phyloP scores from a whole-genome alignment of 2,888 invertebrate species.

The Rhagonycha fulva region DNA sequence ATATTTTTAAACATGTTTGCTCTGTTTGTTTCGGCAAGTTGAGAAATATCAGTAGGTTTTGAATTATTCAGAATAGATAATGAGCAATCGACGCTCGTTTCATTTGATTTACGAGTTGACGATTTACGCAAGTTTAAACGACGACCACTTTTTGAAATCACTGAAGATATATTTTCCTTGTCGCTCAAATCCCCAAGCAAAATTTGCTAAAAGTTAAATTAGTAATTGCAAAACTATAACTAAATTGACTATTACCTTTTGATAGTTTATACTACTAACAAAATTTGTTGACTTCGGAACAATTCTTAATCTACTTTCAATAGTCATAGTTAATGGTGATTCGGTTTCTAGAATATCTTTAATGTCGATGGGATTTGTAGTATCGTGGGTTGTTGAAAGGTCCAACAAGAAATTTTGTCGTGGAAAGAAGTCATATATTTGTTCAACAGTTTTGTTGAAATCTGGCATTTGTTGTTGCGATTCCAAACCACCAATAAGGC shows the following conservation, averaged over 20 bases:
- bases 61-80: neutral
- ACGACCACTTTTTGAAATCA: neutral
- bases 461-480: slow-evolving; percentile 6
- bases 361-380: slow-evolving; percentile 14
- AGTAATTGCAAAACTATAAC: neutral
- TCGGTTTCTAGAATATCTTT: slow-evolving; percentile 14
- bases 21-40: neutral
- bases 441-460: slow-evolving; percentile 12
- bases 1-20: neutral
- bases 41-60: neutral
- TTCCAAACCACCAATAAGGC: slow-evolving; percentile 5
- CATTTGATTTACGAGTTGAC: neutral
- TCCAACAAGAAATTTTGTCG: slow-evolving; percentile 4
- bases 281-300: neutral
- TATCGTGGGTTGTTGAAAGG: neutral
- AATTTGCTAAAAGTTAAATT: neutral
- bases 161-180: neutral
- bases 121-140: neutral
- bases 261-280: neutral
- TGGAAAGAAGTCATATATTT: slow-evolving; percentile 18
- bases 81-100: neutral
- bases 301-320: slow-evolving; percentile 1
- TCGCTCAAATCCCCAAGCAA: neutral
- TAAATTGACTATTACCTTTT: neutral
- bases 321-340: slow-evolving; percentile 8